Conservation (phyloP, 2,888 invertebrate species). For the Pristionchus fissidentatus region DNA sequence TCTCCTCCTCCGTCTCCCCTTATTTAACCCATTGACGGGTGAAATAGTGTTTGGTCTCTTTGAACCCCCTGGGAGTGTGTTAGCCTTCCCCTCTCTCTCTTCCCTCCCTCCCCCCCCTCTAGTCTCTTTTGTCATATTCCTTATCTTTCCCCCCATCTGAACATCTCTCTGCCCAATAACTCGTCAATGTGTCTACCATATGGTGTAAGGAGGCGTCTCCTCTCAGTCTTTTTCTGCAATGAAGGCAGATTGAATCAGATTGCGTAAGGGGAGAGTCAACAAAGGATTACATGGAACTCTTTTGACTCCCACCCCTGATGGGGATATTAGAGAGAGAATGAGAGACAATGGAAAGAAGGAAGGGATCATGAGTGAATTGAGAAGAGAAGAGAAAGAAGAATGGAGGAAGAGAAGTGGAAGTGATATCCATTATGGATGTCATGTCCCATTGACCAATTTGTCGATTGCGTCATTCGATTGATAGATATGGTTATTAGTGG, state of each 20-base stretch:
- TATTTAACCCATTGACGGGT: background rate
- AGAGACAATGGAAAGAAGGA: background rate
- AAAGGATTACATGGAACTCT: conserved; percentile 29
- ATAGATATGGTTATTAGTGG: conserved; percentile 28
- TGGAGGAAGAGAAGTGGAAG: background rate
- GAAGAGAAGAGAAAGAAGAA: background rate
- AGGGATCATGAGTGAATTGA: background rate
- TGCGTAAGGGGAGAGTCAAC: conserved; percentile 14
- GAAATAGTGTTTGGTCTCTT: too few species aligned
- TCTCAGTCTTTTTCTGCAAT: conserved; percentile 1
- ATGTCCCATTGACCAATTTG: conserved; percentile 21
- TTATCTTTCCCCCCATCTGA: too few species aligned
- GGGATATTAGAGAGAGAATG: background rate
- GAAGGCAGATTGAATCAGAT: background rate
- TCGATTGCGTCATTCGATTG: background rate
- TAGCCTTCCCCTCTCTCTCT: background rate
- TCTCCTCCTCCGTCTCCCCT: background rate
- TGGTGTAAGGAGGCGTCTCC: background rate
- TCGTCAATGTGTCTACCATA: conserved; percentile 21
- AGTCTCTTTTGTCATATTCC: background rate
- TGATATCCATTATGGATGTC: conserved; percentile 1
- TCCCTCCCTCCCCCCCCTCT: background rate
- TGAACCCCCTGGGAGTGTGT: too few species aligned
- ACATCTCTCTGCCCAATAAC: too few species aligned
- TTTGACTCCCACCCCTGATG: background rate